Base-by-base conservation (phyloP, 2,888 invertebrate genomes). In the Plebejus melissa region DNA sequence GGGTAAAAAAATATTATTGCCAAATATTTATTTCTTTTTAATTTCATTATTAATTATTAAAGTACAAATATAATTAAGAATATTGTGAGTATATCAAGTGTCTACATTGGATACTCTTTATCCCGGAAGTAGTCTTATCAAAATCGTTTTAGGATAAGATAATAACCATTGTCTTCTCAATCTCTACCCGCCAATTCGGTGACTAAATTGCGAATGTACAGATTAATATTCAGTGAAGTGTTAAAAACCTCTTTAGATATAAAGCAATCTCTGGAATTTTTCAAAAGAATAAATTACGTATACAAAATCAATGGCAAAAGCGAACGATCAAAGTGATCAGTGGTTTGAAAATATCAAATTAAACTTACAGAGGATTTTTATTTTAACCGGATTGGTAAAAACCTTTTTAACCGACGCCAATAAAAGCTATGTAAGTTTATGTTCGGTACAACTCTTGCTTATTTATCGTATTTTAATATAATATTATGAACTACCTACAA, bases 311-410 rank as follows among this genome's bases (percentile, higher is more conserved):
- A 69, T 41, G 38, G 70, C 22, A 50, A 71, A 46, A 46, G 46
- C 41, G 46, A 46, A 22, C 71, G 71, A 50, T 71, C 71, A 71
- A 71, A 71, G 71, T 41, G 71, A 46, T 38, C 71, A 50, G 71
- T 71, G 71, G 71, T 71, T 71, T 41, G 71, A 9, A 46, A 71
- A 71, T 41, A 41, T 71, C 4, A 46, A 71, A 71, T 71, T 71
- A 71, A 71, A 71, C 46, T 36, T 6, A 28, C 60, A 28, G 60
- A 28, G 60, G 60, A 22, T 11, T 60, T 60, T 28, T 60, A 60
- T 60, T 60, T 60, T 60, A 60, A 28, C 60, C 28, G 4, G 60
- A 60, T 60, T 60, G 28, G 28, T 28, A 11, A 60, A 60, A 60
- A 9, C 28, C 28, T 28, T 28, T 60, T 60, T 28, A 28, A 9